Evolutionary conservation across 2,888 invertebrate species (phyloP).

Genomic region (Drosophila austrosaltans): DNA sequence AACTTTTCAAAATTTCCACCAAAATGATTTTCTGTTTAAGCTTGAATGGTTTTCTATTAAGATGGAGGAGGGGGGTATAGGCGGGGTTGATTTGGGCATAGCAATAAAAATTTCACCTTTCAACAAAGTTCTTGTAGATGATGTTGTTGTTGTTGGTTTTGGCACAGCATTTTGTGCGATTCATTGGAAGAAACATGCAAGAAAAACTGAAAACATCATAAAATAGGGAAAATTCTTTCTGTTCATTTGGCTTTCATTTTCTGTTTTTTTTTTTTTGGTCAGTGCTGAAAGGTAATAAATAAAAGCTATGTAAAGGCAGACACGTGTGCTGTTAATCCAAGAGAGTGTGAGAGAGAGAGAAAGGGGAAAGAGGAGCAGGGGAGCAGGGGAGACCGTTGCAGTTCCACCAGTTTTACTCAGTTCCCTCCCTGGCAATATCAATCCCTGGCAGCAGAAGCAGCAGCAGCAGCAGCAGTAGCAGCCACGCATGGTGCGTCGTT

Average conservation of each 20-base stretch:
- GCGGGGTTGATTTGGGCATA: slow-evolving; percentile 35
- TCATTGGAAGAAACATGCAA: slow-evolving; percentile 44
- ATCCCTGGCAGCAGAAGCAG: slow-evolving; percentile 1
- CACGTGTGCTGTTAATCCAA: slow-evolving; percentile 75
- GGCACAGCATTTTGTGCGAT: slow-evolving; percentile 45
- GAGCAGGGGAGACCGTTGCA: not conserved
- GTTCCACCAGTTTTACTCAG: not conserved
- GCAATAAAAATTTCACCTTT: slow-evolving; percentile 50
- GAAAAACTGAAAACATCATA: slow-evolving; percentile 20
- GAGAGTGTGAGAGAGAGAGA: slow-evolving; percentile 26
- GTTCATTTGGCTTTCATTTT: slow-evolving; percentile 1
- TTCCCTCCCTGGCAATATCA: slow-evolving; percentile 16
- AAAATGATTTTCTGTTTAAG: slow-evolving; percentile 52
- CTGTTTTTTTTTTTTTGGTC: slow-evolving; percentile 23
- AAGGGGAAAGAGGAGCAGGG: not conserved
- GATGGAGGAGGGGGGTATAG: not conserved
- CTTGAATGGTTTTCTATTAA: slow-evolving; percentile 30
- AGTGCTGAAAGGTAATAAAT: slow-evolving; percentile 74
- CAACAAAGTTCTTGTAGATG: slow-evolving; percentile 28
- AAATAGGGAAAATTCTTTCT: slow-evolving; percentile 45
- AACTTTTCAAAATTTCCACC: slow-evolving; percentile 49
- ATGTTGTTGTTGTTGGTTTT: slow-evolving; percentile 17
- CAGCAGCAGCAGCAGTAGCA: slow-evolving; percentile 45
- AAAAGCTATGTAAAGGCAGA: slow-evolving; percentile 67
- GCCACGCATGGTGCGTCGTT: slow-evolving; percentile 71